Evolutionary conservation across 2,888 invertebrate genomes (phyloP), one percentile per base, ranked within the genome.

Genomic region (Cylindroiulus punctatus): DNA sequence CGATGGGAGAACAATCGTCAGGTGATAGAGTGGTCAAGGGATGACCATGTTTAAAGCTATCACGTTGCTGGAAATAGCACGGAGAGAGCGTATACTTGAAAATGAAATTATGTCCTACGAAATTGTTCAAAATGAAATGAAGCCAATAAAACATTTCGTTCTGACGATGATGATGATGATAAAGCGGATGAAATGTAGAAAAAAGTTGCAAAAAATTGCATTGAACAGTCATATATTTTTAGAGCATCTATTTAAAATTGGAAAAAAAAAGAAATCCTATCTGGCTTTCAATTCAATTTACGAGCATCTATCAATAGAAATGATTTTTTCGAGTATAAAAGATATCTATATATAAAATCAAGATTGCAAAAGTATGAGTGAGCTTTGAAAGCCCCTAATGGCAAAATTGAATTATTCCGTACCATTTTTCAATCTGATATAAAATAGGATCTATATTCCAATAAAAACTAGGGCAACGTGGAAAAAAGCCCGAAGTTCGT

Each of bases 91-190:
- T 57, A n/a, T 57, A 57, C 57, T 57, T 57, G 57, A 57, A 57
- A 57, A 57, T 57, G n/a, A 57, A 57, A 57, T 57, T 7, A 57
- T 57, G 57, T 57, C 57, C 57, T 57, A n/a, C n/a, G n/a, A 57
- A n/a, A 57, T 57, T 57, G 57, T 57, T 22, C 57, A 57, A 57
- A 57, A 57, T 57, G 57, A 57, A 57, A 57, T 57, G 57, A 57
- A 57, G 57, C 57, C 57, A 57, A 57, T 57, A 57, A 57, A 57
- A 57, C 57, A 57, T 57, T 57, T 57, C 57, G n/a, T 57, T 57
- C n/a, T 57, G 57, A 17, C n/a, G 47, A 47, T 47, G n/a, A 57
- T 57, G 8, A 40, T 40, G 57, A 57, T 57, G 57, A 57, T 57
- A 57, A 57, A 57, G 57, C 5, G 57, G 19, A 57, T n/a, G 4